Conservation (phyloP, 1,140 invertebrate genomes). For the Lysiphlebus fabarum region DNA sequence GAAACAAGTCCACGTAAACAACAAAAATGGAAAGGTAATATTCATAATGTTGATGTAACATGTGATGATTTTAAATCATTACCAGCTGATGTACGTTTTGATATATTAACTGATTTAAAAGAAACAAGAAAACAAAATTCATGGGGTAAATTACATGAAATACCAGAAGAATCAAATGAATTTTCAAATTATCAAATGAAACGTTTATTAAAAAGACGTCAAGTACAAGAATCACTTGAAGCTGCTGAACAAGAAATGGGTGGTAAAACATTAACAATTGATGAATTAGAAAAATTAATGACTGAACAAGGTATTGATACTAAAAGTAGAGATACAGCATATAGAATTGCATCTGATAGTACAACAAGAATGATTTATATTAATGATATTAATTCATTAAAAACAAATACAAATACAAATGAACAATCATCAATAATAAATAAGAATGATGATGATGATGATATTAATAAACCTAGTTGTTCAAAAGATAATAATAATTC, state of each 20-base stretch:
- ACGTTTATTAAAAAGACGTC: constrained; percentile 80
- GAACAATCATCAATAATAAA: too few relatives aligned
- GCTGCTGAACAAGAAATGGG: constrained; percentile 85
- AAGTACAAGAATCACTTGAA: constrained; percentile 81
- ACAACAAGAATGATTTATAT: constrained; percentile 75
- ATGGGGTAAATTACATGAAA: constrained; percentile 78
- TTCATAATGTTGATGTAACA: constrained; percentile 77
- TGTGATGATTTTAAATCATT: constrained; percentile 75
- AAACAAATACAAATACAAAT: too few relatives aligned
- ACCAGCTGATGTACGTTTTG: constrained; percentile 85
- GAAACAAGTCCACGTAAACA: constrained; percentile 53
- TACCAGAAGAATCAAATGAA: constrained; percentile 69
- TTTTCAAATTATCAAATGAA: constrained; percentile 86
- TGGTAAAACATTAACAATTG: constrained; percentile 71
- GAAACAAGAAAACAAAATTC: constrained; percentile 87
- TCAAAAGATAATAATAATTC: constrained; percentile 19
- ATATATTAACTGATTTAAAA: constrained; percentile 87
- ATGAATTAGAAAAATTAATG: constrained; percentile 76
- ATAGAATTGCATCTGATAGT: constrained; percentile 78
- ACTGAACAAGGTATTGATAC: constrained; percentile 73
- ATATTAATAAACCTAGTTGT: constrained; percentile 13
- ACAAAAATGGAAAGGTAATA: constrained; percentile 60
- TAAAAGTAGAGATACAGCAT: constrained; percentile 54
- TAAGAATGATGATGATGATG: too few relatives aligned
- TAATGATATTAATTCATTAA: constrained; percentile 53